Percentiles rank a stretch among this genome's conserved stretches.
Evolutionary conservation across 2,888 invertebrate genomes (phyloP).

Genomic region (Lordiphosa andalusiaca): DNA sequence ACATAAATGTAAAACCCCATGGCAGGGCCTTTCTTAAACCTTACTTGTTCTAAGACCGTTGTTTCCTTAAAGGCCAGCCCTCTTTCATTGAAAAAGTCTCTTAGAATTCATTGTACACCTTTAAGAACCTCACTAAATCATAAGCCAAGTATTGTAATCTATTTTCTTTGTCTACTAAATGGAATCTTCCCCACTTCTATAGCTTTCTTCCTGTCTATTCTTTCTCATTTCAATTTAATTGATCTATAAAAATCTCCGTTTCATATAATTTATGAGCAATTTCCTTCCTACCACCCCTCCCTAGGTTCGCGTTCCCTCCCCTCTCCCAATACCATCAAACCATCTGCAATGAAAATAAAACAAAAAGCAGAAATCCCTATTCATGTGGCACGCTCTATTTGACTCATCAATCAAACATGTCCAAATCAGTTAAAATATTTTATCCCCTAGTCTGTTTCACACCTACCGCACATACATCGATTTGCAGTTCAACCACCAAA

Average conservation of each 20-base stretch:
- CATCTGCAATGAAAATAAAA: conserved; percentile 29
- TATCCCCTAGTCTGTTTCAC: conserved; percentile 55
- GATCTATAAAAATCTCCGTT: conserved; percentile 43
- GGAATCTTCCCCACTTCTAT: not conserved
- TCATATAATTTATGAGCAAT: conserved; percentile 38
- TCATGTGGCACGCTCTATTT: conserved; percentile 67
- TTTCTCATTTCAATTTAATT: conserved; percentile 34
- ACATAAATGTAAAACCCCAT: too few relatives aligned
- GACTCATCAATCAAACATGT: conserved; percentile 58
- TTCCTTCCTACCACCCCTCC: conserved; percentile 36
- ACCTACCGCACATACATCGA: conserved; percentile 38
- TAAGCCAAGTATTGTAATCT: not conserved
- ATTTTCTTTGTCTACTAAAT: not conserved
- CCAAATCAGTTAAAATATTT: conserved; percentile 33
- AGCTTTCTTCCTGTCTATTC: conserved; percentile 18
- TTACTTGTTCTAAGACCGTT: too few relatives aligned
- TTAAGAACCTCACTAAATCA: not conserved
- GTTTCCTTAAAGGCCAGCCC: too few relatives aligned
- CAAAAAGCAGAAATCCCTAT: conserved; percentile 45
- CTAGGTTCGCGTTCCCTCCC: not conserved
- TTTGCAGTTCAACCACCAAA: conserved; percentile 22
- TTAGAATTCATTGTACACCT: too few relatives aligned
- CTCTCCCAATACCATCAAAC: conserved; percentile 6
- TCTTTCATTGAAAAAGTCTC: too few relatives aligned
- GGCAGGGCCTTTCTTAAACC: too few relatives aligned